A percentile compares a stretch with the other conserved stretches of the same genome.
phyloP scores from a whole-genome alignment of 2,888 invertebrate species.

The Eurois occulta region DNA sequence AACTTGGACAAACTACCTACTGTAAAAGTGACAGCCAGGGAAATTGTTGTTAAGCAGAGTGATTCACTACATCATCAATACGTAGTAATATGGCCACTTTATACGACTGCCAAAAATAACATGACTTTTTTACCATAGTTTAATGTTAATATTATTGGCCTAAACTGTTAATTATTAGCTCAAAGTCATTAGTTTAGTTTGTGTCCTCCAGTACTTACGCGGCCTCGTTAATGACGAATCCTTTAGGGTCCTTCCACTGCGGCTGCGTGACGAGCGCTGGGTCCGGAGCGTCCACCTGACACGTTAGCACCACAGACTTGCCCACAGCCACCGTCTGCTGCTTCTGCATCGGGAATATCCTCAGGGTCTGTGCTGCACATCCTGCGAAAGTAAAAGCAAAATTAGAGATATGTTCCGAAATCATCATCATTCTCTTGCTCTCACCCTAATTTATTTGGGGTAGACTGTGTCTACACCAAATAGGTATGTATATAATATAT shows the following conservation, averaged over 20 bases:
- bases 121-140: not conserved
- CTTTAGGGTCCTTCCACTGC: constrained; percentile 94
- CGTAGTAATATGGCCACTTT: not conserved
- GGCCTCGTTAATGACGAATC: constrained; percentile 92
- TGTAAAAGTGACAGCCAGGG: not conserved
- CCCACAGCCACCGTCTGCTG: constrained; percentile 94
- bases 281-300: constrained; percentile 93
- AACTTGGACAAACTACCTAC: not conserved
- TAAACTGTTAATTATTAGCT: not conserved
- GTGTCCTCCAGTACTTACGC: constrained; percentile 88
- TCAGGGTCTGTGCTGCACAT: constrained; percentile 89
- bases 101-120: not conserved
- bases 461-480: no score
- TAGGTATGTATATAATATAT: no score
- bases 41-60: not conserved
- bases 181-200: not conserved
- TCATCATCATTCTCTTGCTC: not conserved
- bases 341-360: constrained; percentile 93
- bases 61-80: not conserved
- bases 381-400: constrained; percentile 72
- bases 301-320: constrained; percentile 94
- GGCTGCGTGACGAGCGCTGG: constrained; percentile 93
- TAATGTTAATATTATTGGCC: not conserved
- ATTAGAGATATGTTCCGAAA: not conserved
- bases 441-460: not conserved